phyloP scores from a whole-genome alignment of 2,888 invertebrate species.

The Tenthredo mesomela region DNA sequence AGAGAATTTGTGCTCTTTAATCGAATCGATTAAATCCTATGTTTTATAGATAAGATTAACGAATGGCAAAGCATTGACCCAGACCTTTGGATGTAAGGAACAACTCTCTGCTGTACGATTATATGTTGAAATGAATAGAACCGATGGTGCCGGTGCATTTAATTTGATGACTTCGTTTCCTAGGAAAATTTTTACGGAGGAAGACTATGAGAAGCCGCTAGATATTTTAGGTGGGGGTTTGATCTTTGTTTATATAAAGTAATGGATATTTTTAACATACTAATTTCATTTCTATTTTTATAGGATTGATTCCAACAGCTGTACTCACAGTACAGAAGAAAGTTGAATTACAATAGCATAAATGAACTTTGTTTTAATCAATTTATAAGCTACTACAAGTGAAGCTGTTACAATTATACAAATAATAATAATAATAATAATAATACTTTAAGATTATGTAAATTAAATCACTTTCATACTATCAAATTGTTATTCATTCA shows the following conservation, averaged over 20 bases:
- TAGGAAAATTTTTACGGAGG: conserved; percentile 89
- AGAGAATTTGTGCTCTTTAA: not conserved
- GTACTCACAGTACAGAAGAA: conserved; percentile 88
- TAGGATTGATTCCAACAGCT: conserved; percentile 91
- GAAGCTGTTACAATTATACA: conserved; percentile 31
- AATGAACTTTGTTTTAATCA: not conserved
- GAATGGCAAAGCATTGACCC: conserved; percentile 86
- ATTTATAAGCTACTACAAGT: conserved; percentile 6
- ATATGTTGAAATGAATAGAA: conserved; percentile 91
- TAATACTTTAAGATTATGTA: conserved; percentile 44
- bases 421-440: conserved; percentile 37
- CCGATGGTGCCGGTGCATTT: conserved; percentile 85
- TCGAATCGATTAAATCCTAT: not conserved
- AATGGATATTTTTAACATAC: not conserved
- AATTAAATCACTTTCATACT: conserved; percentile 53
- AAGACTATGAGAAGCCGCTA: conserved; percentile 94
- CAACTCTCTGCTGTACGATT: conserved; percentile 94
- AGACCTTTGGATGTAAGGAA: conserved; percentile 92
- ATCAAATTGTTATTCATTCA: conserved; percentile 43
- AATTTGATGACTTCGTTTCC: conserved; percentile 96
- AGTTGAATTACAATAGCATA: conserved; percentile 58
- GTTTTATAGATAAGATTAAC: conserved; percentile 85
- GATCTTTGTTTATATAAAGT: not conserved
- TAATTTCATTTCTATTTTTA: conserved; percentile 54
- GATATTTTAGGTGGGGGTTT: conserved; percentile 85